Base-by-base conservation (phyloP, 2,113 vertebrate species). In the Crotalus viridis region DNA sequence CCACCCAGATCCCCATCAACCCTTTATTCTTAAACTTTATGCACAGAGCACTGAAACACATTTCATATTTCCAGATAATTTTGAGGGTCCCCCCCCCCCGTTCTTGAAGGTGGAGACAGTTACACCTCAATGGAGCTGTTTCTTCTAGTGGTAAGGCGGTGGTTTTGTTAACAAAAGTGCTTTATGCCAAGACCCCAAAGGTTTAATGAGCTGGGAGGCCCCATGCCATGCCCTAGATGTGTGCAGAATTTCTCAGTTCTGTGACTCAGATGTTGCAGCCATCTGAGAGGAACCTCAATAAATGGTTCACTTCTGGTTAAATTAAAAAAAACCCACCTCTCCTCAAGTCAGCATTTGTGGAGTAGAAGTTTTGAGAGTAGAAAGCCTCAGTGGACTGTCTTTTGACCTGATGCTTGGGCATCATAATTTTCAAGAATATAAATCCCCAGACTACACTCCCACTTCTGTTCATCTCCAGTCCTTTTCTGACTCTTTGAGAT, bases 401-500 rank as follows among this genome's bases (percentile, higher is more conserved):
- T 43, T 43, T 61, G n/a, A 57, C 46, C 55, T n/a, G 39, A 55
- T 85, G 43, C 43, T 28, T 48, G 56, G 19, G 55, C 24, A 51
- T 51, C 64, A 17, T 9, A n/a, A 12, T 52, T 39, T 43, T 46
- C 28, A 52, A 61, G 55, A 48, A 19, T 12, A 15, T 17, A 59
- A 52, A 86, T 43, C n/a, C 6, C 13, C 12, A 39, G n/a, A 13
- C 21, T 57, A 5, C 26, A 24, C 26, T 15, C 86, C 56, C 39
- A 8, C 0, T 48, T 24, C 46, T 15, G 13, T 54, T 43, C 90
- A n/a, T 64, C 51, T 39, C 64, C 39, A 85, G 43, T 61, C 8
- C 21, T 92, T 89, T n/a, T 57, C 69, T 89, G 56, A 19, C 26
- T 89, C 52, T 92, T 56, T 89, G 54, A 89, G 96, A 96, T 96